Evolutionary conservation across 2,797 vertebrate species (phyloP).

Genomic region (Spheniscus humboldti): DNA sequence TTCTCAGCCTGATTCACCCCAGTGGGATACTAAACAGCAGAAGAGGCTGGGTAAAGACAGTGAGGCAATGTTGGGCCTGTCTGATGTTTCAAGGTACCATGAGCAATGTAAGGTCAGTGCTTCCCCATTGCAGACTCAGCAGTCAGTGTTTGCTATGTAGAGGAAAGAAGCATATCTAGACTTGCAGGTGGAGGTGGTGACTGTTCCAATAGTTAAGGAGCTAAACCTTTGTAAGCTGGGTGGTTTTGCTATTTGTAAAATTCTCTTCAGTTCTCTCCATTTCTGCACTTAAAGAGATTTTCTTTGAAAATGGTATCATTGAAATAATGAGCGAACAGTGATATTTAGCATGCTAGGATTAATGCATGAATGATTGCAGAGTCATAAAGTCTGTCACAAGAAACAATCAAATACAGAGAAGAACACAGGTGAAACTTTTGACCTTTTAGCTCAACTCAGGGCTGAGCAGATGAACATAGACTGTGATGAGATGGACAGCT

Average conservation of each 20-base stretch:
- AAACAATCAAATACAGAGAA: background rate
- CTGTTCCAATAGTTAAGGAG: too few species aligned
- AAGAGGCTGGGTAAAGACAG: background rate
- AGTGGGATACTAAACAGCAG: too few species aligned
- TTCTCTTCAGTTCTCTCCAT: too few species aligned
- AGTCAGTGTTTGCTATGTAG: background rate
- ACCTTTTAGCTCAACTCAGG: background rate
- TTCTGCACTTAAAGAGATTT: background rate
- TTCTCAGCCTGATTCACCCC: background rate
- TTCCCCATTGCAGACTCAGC: background rate
- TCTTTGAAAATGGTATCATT: background rate
- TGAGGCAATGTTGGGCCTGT: too few species aligned
- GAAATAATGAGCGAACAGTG: background rate
- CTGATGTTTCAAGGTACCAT: background rate
- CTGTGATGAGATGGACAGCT: background rate
- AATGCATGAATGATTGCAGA: background rate
- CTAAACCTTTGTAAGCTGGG: background rate
- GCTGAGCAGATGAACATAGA: background rate
- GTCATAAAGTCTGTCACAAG: background rate
- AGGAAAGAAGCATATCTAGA: background rate
- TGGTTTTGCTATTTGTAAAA: background rate
- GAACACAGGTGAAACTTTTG: background rate
- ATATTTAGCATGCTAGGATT: background rate
- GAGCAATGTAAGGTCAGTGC: background rate
- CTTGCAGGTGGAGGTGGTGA: background rate